Evolutionary conservation across 1,140 invertebrate species (phyloP).

Genomic region (Agraylea sexmaculata): DNA sequence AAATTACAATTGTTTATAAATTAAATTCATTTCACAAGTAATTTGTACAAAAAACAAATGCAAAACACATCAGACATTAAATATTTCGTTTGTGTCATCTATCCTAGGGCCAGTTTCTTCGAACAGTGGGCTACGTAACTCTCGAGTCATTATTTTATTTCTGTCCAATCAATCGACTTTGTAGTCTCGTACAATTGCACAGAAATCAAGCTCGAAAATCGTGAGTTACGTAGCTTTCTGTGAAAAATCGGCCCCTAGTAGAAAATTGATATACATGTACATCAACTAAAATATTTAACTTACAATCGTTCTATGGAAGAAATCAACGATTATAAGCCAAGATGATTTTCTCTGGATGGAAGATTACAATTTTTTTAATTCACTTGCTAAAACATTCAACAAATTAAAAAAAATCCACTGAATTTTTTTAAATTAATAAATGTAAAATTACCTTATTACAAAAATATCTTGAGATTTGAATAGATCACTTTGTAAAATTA

Average conservation of each 20-base stretch:
- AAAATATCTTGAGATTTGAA: no score
- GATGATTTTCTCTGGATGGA: no score
- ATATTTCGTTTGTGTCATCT: background rate
- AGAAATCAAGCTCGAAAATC: background rate
- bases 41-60: background rate
- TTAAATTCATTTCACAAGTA: background rate
- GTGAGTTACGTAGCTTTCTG: background rate
- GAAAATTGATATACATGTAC: background rate
- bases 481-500: no score
- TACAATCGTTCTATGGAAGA: no score
- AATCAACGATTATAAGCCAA: no score
- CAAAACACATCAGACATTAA: background rate
- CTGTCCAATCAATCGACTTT: background rate
- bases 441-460: no score
- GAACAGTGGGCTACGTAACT: background rate
- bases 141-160: background rate
- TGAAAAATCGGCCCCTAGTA: background rate
- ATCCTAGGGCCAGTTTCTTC: background rate
- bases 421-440: no score
- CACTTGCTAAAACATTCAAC: no score
- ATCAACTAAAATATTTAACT: background rate
- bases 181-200: background rate
- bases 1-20: background rate
- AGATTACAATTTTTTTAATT: no score
- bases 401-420: no score